phyloP scores from a whole-genome alignment of 2,797 vertebrate genomes.

The Phoebastria nigripes region DNA sequence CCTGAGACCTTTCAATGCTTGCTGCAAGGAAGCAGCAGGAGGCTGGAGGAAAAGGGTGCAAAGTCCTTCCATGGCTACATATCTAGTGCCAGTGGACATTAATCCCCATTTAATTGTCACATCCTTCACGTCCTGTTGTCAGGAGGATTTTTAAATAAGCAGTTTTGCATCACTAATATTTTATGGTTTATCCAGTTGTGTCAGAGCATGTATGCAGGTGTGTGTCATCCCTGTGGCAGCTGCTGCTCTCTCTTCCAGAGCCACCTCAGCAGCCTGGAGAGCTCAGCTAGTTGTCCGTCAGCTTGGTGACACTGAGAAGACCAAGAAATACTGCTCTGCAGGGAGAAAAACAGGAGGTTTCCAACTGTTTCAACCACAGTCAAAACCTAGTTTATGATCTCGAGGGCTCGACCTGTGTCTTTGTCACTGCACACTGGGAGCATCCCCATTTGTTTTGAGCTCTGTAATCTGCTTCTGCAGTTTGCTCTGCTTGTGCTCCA shows the following conservation, averaged over 20 bases:
- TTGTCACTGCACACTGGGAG: background rate
- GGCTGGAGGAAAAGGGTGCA: background rate
- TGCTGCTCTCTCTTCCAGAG: background rate
- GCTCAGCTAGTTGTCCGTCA: background rate
- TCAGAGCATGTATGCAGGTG: background rate
- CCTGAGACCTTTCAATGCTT: background rate
- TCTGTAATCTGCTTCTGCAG: background rate
- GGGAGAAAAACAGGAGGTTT: background rate
- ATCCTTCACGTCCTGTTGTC: background rate
- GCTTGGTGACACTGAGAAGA: background rate
- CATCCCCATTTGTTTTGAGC: background rate
- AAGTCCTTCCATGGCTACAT: background rate
- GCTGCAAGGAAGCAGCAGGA: background rate
- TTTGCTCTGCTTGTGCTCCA: background rate
- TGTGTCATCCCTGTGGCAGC: background rate
- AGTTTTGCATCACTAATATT: background rate
- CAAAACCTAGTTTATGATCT: background rate
- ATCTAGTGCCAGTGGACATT: background rate
- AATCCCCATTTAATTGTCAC: background rate
- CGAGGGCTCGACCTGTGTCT: background rate
- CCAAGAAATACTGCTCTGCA: background rate
- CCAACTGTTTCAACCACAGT: background rate
- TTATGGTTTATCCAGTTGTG: background rate
- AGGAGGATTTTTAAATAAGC: background rate
- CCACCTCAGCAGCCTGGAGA: background rate